Evolutionary conservation across 2,113 vertebrate species (phyloP), one percentile per base, ranked within the genome.

Genomic region (Otis tarda): DNA sequence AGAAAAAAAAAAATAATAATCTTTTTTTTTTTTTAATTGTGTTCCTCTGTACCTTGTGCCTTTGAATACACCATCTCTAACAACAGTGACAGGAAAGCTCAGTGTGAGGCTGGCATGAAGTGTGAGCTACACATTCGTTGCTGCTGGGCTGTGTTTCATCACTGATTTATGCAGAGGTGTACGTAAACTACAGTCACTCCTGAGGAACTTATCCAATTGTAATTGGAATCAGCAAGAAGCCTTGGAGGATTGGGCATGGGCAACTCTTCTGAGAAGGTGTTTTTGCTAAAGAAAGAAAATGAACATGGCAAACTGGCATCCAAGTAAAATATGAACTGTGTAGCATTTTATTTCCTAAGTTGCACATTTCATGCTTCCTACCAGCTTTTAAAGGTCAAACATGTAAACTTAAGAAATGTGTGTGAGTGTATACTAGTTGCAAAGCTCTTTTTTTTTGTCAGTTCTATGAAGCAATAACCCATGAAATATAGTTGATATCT

Each of bases 401-500:
- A 85, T 81, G 85, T 87, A 95, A 95, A 87, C 78, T 92, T 94
- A 87, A 89, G 82, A 94, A 88, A 59, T 45, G 55, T 95, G n/a
- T 95, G 57, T 87, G 79, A 96, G 47, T 76, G 60, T 71, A 86
- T 52, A 52, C 70, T 87, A 83, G 83, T 87, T 94, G 87, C 63
- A 97, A 97, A 95, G 74, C 50, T 69, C 70, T 87, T 92, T 97
- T 92, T 97, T 95, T 96, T 90, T 80, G 73, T 94, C 84, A 83
- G 87, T 86, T 96, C 92, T 63, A 75, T 70, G 87, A 96, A 95
- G 89, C 86, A 93, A 90, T 97, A 96, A 95, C 68, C 91, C 84
- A 97, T 93, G 89, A 97, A 96, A 97, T 95, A 95, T 5, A 95
- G 94, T 75, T 80, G 71, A 75, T 95, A 93, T 92, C 97, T 98